Evolutionary conservation across 2,113 vertebrate species (phyloP).

Genomic region (Forbesichthys papilliferus): DNA sequence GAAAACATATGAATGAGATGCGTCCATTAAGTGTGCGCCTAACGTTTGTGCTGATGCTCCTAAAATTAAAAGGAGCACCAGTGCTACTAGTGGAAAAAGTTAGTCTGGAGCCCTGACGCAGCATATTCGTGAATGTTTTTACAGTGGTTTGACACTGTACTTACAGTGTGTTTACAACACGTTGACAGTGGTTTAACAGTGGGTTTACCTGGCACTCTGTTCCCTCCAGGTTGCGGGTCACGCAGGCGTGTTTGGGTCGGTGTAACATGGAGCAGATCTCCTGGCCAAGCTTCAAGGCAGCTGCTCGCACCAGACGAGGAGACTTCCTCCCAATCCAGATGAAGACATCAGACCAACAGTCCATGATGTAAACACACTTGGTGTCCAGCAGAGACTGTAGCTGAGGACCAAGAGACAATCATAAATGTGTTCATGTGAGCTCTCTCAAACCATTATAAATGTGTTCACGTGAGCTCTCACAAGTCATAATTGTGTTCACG

Average conservation of each 20-base stretch:
- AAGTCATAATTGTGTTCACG: neutral
- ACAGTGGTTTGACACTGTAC: too few relatives aligned
- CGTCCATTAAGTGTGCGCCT: too few relatives aligned
- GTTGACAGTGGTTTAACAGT: neutral
- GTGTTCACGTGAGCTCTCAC: too few relatives aligned
- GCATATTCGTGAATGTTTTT: too few relatives aligned
- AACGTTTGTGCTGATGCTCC: too few relatives aligned
- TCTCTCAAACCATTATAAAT: too few relatives aligned
- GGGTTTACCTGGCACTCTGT: conserved; percentile 89
- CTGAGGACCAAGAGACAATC: conserved; percentile 57
- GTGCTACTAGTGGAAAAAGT: too few relatives aligned
- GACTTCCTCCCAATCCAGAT: conserved; percentile 98
- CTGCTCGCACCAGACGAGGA: conserved; percentile 89
- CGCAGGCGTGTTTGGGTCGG: conserved; percentile 89
- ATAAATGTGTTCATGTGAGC: too few relatives aligned
- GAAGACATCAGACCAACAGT: conserved; percentile 97
- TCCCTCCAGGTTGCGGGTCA: conserved; percentile 93
- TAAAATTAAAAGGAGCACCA: too few relatives aligned
- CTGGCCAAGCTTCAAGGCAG: conserved; percentile 94
- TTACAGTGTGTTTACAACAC: neutral
- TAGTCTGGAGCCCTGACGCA: too few relatives aligned
- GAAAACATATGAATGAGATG: too few relatives aligned
- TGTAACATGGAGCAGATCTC: conserved; percentile 96
- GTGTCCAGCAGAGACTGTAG: conserved; percentile 95
- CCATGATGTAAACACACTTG: conserved; percentile 92